Percentiles rank a stretch among this genome's conserved stretches.
phyloP scores from a whole-genome alignment of 2,888 invertebrate genomes.

The Lasioglossum calceatum region DNA sequence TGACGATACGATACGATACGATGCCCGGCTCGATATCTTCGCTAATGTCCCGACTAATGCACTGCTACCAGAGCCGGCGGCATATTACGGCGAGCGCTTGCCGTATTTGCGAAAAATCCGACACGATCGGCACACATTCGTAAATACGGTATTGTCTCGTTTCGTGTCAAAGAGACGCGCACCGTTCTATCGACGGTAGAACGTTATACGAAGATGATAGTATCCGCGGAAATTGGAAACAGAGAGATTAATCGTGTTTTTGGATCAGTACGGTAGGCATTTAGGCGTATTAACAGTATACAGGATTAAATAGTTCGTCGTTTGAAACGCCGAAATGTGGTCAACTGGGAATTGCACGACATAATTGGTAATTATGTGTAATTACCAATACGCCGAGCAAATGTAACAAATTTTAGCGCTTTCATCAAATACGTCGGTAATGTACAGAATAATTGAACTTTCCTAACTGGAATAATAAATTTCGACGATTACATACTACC shows the following conservation, averaged over 20 bases:
- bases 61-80: slow-evolving; percentile 48
- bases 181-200: no score
- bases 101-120: slow-evolving; percentile 45
- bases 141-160: neutral
- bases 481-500: neutral
- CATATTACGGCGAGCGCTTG: slow-evolving; percentile 29
- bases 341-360: neutral
- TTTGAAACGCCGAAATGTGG: slow-evolving; percentile 5
- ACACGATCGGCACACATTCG: neutral
- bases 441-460: neutral
- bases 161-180: neutral
- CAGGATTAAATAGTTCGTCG: neutral
- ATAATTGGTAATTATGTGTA: neutral
- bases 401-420: neutral
- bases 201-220: neutral
- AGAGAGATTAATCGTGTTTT: neutral
- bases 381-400: neutral
- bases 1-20: slow-evolving; percentile 59
- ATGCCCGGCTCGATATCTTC: slow-evolving; percentile 65
- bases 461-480: slow-evolving; percentile 2
- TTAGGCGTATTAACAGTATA: neutral
- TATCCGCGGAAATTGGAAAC: neutral
- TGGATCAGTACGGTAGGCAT: neutral
- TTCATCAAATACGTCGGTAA: neutral
- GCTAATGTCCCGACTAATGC: slow-evolving; percentile 72